Evolutionary conservation across 2,888 invertebrate genomes (phyloP), one percentile per base, ranked within the genome.

Genomic region (Seladonia tumulorum): DNA sequence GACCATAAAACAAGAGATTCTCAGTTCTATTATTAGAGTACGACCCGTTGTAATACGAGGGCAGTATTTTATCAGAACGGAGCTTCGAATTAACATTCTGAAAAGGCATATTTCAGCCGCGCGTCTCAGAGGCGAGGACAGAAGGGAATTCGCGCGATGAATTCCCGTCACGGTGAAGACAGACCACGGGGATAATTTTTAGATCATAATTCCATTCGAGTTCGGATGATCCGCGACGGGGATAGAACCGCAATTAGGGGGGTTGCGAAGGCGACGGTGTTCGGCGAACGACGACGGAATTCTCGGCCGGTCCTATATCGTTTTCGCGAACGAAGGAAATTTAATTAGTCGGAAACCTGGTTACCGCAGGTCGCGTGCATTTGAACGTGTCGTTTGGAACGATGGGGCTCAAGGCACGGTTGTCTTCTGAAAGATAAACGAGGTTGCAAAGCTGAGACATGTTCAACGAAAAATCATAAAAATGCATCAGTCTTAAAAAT

Each of bases 321-420:
- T 68, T 79, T 81, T 79, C 78, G 70, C 74, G 82, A 77, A 77
- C 79, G 63, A 79, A 70, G 81, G 70, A 63, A 83, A 87, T 88
- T 89, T 89, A 85, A 89, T 89, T 87, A 89, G 85, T 89, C 83
- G 85, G 66, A 78, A 87, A 87, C 81, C 82, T 66, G 63, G 77
- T 76, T 79, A 74, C 53, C 72, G 18, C 18, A 22, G 66, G 16
- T 22, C 29, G 35, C 22, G 66, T 16, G 66, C 66, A 66, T 66
- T 66, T 29, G 66, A 35, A 66, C 35, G 66, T 66, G 66, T 35
- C 66, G 66, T 66, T 66, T 18, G 18, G 35, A 66, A 66, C 18
- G 35, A 66, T 66, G 35, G 18, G 18, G 35, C 63, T 63, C 16
- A 29, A 63, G 29, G 63, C 29, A 63, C 2, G 29, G 25, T 7